phyloP scores from a whole-genome alignment of 2,888 invertebrate genomes.

The Nomada fucata region DNA sequence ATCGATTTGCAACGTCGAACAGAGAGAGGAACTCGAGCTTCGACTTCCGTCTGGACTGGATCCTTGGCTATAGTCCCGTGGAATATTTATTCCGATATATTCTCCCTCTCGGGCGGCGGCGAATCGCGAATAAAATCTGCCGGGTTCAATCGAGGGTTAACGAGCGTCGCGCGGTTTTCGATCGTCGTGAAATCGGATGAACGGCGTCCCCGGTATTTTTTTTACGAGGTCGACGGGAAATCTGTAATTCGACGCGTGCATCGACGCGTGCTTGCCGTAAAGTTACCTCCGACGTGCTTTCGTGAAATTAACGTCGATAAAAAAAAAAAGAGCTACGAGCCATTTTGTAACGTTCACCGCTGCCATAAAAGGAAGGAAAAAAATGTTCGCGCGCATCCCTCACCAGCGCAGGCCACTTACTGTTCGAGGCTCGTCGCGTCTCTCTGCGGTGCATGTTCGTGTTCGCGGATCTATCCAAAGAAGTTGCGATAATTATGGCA shows the following conservation, averaged over 20 bases:
- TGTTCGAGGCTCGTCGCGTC: background rate
- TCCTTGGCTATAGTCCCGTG: slow-evolving; percentile 4
- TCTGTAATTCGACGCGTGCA: slow-evolving; percentile 23
- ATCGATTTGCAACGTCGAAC: slow-evolving; percentile 44
- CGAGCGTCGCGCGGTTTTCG: slow-evolving; percentile 31
- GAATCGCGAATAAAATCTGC: slow-evolving; percentile 31
- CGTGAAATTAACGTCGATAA: slow-evolving; percentile 71
- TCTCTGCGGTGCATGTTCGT: too few species aligned
- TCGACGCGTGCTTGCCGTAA: slow-evolving; percentile 54
- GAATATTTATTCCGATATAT: slow-evolving; percentile 37
- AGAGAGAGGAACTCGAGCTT: background rate
- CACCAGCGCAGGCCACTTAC: background rate
- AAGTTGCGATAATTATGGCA: slow-evolving; percentile 38
- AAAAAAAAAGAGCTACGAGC: slow-evolving; percentile 47
- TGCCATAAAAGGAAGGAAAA: slow-evolving; percentile 3
- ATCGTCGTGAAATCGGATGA: slow-evolving; percentile 38
- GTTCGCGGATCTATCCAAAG: background rate
- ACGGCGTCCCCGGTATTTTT: background rate
- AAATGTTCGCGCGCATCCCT: slow-evolving; percentile 6
- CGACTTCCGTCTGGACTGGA: slow-evolving; percentile 5
- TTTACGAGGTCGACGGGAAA: slow-evolving; percentile 17
- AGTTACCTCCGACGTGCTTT: slow-evolving; percentile 47
- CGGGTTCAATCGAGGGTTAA: slow-evolving; percentile 41
- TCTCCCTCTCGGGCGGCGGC: background rate
- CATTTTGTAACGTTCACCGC: slow-evolving; percentile 26